Evolutionary conservation across 2,113 vertebrate species (phyloP).

Genomic region (Chaetorhynchus papuensis): DNA sequence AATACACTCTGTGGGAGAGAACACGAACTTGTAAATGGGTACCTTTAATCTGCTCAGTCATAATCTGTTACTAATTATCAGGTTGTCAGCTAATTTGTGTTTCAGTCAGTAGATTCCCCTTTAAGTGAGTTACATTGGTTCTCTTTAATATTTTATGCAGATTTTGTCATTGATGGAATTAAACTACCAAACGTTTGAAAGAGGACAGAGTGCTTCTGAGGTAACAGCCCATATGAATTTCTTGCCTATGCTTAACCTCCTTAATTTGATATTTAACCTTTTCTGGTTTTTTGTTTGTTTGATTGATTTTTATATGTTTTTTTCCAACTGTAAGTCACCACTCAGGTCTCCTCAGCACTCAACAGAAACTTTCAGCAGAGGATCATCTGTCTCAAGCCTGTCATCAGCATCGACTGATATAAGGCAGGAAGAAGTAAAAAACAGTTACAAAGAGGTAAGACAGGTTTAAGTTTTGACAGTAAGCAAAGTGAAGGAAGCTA

Average conservation of each 20-base stretch:
- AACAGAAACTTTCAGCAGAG: slow-evolving; percentile 80
- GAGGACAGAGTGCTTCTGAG: slow-evolving; percentile 68
- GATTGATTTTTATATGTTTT: neutral
- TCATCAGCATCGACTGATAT: slow-evolving; percentile 75
- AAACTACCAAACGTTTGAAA: slow-evolving; percentile 63
- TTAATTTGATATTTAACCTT: neutral
- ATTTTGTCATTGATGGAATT: slow-evolving; percentile 86
- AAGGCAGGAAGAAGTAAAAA: slow-evolving; percentile 73
- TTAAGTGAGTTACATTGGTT: neutral
- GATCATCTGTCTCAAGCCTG: slow-evolving; percentile 83
- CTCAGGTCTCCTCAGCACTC: slow-evolving; percentile 74
- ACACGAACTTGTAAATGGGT: neutral
- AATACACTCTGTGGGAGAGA: neutral
- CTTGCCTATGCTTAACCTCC: neutral
- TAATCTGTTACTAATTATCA: neutral
- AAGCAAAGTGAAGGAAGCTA: neutral
- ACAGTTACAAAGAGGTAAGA: slow-evolving; percentile 86
- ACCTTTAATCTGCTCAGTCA: neutral
- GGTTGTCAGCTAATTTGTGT: neutral
- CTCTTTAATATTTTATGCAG: slow-evolving; percentile 58
- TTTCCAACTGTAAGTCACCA: slow-evolving; percentile 64
- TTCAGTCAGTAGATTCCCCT: neutral
- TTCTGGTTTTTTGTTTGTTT: neutral
- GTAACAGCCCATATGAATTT: slow-evolving; percentile 55
- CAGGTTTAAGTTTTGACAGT: neutral